Base-by-base conservation (phyloP, 2,113 vertebrate species). In the Phalacrocorax brasilianus region DNA sequence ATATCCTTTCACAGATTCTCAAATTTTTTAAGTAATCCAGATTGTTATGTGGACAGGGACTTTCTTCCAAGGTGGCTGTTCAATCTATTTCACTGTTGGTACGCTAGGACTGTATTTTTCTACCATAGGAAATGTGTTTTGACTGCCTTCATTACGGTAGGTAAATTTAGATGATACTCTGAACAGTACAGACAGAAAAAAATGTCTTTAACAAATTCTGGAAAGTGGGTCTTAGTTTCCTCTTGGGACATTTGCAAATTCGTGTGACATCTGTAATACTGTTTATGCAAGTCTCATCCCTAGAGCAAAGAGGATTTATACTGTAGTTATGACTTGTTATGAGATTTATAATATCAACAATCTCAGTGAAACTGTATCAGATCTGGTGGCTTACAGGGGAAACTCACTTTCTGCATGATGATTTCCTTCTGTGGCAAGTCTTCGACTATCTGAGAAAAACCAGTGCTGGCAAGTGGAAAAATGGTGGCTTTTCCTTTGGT, bases 291-390 rank as follows among this genome's bases (percentile, higher is more conserved):
- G 73, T 78, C 61, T 89, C 49, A 94, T 95, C 89, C 77, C 84
- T 81, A 45, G 58, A 91, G 94, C 87, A 88, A 96, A 96, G 95
- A 93, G 87, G 89, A 96, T 96, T 96, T 95, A 16, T 95, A 23
- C 75, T 96, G 89, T 91, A 89, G 87, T 91, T 91, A 66, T 61
- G 84, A 93, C 70, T 93, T 92, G 87, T 94, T 95, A 91, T 0
- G 4, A 93, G 91, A 89, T 91, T 94, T 95, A 70, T 79, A 72
- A 49, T 89, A 91, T 75, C 81, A 89, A 11, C 73, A 56, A 40
- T 85, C 49, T 82, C 27, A 14, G 58, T 78, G 84, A 94, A 93
- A 91, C 73, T 68, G 70, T 35, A 96, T 95, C 83, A 59, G 86
- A 78, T 89, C 8, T 17, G 73, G 61, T 44, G 40, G 53, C 58